Conservation (phyloP, 2,113 vertebrate genomes). For the Megalops atlanticus region DNA sequence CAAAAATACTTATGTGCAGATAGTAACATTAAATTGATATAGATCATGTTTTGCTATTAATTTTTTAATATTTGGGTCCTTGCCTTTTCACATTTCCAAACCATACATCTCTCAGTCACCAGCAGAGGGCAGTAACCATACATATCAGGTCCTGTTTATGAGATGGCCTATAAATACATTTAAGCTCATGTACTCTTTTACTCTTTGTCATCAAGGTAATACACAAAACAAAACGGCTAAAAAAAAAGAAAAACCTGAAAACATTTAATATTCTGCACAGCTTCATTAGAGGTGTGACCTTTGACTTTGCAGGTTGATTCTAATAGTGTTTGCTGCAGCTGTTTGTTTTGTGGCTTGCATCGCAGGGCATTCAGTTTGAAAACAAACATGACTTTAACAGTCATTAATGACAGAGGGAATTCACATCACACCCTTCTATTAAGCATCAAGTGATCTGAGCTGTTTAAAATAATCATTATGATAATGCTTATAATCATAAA, state of each 20-base stretch:
- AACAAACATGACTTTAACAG: slow-evolving; percentile 53
- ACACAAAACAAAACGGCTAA: no score
- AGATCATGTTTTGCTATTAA: no score
- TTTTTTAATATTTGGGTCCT: no score
- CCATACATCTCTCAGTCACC: slow-evolving; percentile 18
- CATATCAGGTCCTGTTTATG: slow-evolving; percentile 30
- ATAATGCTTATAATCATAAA: not conserved
- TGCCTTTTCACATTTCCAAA: not conserved
- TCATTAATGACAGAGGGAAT: slow-evolving; percentile 47
- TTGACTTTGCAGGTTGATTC: slow-evolving; percentile 52
- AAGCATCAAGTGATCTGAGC: slow-evolving; percentile 20
- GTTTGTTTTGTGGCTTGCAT: slow-evolving; percentile 47
- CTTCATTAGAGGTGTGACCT: slow-evolving; percentile 28
- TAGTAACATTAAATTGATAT: no score
- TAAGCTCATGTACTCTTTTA: not conserved
- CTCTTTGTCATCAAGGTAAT: slow-evolving; percentile 31
- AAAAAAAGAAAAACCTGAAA: slow-evolving; percentile 25
- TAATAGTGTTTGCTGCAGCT: slow-evolving; percentile 50
- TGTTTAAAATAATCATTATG: slow-evolving; percentile 1
- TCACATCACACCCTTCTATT: slow-evolving; percentile 11
- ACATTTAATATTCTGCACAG: slow-evolving; percentile 50
- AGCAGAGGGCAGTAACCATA: slow-evolving; percentile 65
- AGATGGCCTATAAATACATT: not conserved
- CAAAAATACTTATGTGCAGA: no score
- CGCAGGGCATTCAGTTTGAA: slow-evolving; percentile 52